Base-by-base conservation (phyloP, 2,797 vertebrate genomes). In the Scolopax bukidnonensis region DNA sequence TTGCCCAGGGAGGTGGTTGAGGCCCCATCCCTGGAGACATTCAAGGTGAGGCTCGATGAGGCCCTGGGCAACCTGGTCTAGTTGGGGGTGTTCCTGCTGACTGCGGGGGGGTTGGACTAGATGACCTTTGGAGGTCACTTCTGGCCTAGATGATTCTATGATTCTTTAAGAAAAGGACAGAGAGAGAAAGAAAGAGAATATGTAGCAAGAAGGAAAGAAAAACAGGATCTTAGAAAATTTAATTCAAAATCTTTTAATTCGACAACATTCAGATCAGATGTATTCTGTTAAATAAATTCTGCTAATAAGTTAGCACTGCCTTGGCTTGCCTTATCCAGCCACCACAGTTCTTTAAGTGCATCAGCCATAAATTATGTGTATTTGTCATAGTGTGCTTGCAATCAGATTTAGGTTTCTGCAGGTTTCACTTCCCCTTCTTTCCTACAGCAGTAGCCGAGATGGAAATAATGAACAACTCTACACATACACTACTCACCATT, bases 281-380 rank as follows among this genome's bases (percentile, higher is more conserved):
- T 47, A 32, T 70, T 93, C 32, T 69, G 28, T 95, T 95, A 90
- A 94, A 78, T 83, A 94, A 92, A 68, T 75, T 84, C 57, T 33
- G 67, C 56, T 43, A 70, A n/a, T 84, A 91, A 93, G 50, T 90
- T 87, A 95, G 94, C 95, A 84, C 30, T 88, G 86, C 82, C 48
- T 92, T 93, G 89, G 64, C 56, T 67, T 57, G 61, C 73, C 80
- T 95, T 91, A 94, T 95, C 93, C 83, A 93, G 75, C 79, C 89
- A 93, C 60, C 78, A 59, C 30, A 71, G 51, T 67, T 94, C 51
- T 77, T 92, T 89, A 80, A 92, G 80, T 79, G 59, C 67, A 79
- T 90, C 92, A 84, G 45, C 73, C 95, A 56, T 92, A 95, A 96
- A 96, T 89, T 73, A 89, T n/a, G 60, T 90, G 9, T 50, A 65